Conservation (phyloP, 1,140 invertebrate genomes). For the Zophobas morio region DNA sequence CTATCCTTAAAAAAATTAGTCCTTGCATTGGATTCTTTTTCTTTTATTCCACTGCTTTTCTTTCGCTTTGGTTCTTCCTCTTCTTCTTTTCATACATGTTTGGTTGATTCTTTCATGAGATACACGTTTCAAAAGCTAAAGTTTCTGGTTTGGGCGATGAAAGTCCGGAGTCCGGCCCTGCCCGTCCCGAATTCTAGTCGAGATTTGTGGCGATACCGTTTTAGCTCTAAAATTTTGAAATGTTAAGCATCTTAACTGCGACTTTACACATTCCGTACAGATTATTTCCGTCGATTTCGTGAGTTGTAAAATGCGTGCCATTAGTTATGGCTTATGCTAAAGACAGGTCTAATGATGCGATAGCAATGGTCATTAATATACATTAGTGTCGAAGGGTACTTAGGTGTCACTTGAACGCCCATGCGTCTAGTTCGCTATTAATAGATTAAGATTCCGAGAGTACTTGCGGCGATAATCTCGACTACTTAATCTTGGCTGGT, state of each 20-base stretch:
- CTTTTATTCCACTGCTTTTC: neutral
- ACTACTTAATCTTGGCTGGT: conserved; percentile 6
- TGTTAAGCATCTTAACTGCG: too few relatives aligned
- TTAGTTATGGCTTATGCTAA: conserved; percentile 43
- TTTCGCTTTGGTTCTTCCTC: neutral
- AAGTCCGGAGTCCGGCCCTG: neutral
- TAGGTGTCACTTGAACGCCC: conserved; percentile 48
- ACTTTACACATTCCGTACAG: neutral
- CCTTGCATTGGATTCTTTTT: too few relatives aligned
- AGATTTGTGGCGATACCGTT: neutral
- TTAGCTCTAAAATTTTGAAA: neutral
- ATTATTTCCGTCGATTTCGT: conserved; percentile 13
- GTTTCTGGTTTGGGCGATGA: neutral
- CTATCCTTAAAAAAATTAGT: too few relatives aligned
- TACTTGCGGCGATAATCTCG: conserved; percentile 7
- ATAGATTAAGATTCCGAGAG: conserved; percentile 27
- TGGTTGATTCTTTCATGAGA: too few relatives aligned
- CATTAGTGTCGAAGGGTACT: conserved; percentile 51
- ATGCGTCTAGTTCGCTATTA: conserved; percentile 37
- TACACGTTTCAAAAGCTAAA: too few relatives aligned
- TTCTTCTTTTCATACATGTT: too few relatives aligned
- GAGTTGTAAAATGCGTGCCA: conserved; percentile 33
- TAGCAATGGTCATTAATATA: conserved; percentile 50
- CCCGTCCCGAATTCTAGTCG: neutral
- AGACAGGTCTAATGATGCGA: conserved; percentile 50